Base-by-base conservation (phyloP, 2,113 vertebrate species). In the Melanocharis versteri region DNA sequence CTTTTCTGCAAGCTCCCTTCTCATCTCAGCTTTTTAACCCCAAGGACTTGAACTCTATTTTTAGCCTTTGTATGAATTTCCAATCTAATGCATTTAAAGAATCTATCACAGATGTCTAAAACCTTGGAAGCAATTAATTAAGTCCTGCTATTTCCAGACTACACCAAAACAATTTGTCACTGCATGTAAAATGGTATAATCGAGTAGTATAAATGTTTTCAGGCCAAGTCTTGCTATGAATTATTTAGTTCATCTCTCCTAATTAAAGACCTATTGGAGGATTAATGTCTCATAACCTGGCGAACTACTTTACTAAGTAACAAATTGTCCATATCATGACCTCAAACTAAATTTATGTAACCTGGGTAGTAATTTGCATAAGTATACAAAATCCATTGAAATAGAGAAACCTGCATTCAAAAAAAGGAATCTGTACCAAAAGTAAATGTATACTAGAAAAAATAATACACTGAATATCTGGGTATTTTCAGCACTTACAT, bases 261-360 rank as follows among this genome's bases (percentile, higher is more conserved):
- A 98, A 98, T 98, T 98, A 98, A 98, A 98, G 97, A 97, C 96
- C 94, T 98, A 92, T 97, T 66, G 95, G 95, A 97, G 94, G 97
- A 98, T 97, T 98, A 98, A 98, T 98, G 98, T 97, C 97, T 98
- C 89, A 90, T 98, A 98, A 98, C 98, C 96, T 97, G 96, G 97
- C 92, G 95, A 97, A 97, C 94, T 97, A 98, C 93, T 98, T 98
- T 98, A 97, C 96, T 98, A 96, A 97, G 95, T 97, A 98, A 97
- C 97, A 98, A 98, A 98, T 98, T 98, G 97, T 89, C 96, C 97
- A 96, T 95, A 94, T 96, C 98, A 98, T 97, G 96, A 97, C 97
- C 97, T 97, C 95, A 96, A 89, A 97, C 91, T 96, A 97, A 96
- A 97, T 97, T 97, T 97, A 97, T 96, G 88, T 95, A 97, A 97